Evolutionary conservation across 2,113 vertebrate genomes (phyloP).

Genomic region (Nycticorax nycticorax): DNA sequence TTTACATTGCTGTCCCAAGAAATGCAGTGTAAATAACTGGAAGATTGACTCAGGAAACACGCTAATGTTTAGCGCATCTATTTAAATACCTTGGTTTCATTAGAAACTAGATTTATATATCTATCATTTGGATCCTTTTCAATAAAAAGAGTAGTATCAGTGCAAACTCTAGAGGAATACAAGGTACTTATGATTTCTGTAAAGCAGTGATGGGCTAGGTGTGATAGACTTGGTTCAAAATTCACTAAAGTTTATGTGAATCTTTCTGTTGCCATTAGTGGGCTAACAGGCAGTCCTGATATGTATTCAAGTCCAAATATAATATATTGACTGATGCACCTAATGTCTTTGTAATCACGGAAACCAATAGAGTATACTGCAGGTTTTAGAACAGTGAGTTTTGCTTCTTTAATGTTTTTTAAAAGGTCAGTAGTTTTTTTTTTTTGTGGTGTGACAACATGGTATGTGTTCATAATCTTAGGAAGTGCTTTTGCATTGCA

Average conservation of each 20-base stretch:
- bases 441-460: neutral
- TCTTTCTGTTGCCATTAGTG: neutral
- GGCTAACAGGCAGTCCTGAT: neutral
- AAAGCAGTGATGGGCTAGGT: neutral
- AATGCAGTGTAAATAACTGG: neutral
- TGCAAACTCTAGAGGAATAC: neutral
- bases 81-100: neutral
- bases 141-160: neutral
- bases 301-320: neutral
- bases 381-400: neutral
- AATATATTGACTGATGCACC: neutral
- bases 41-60: neutral
- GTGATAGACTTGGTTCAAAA: neutral
- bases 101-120: neutral
- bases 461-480: neutral
- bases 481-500: neutral
- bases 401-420: neutral
- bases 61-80: neutral
- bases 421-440: neutral
- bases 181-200: neutral
- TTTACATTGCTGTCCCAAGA: conserved; percentile 28
- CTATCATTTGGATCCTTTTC: neutral
- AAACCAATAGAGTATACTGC: neutral
- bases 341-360: neutral
- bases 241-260: neutral